Percentiles rank a stretch among this genome's conserved stretches.
These are phyloP conservation scores for Ctenoplectra terminalis DNA, from an alignment of 1,140 invertebrate genomes.

Conservation along the genomic window DNA sequence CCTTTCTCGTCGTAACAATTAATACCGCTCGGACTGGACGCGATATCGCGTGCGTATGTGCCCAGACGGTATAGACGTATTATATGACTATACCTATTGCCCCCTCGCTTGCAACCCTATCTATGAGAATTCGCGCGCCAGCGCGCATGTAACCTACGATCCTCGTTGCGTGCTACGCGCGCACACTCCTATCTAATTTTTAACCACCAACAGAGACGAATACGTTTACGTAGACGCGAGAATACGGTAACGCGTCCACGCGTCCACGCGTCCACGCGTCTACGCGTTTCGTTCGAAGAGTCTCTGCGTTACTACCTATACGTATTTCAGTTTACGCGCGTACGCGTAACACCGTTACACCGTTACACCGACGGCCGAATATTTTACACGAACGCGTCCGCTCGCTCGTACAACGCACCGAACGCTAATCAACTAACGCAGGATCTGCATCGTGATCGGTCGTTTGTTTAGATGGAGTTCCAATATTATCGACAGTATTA, in stretches of 20 bases:
- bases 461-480: slow-evolving; percentile 80
- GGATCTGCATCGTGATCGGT: slow-evolving; percentile 57
- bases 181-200: no score
- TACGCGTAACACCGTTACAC: not conserved
- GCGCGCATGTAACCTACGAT: not conserved
- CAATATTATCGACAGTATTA: slow-evolving; percentile 77
- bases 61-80: slow-evolving; percentile 33
- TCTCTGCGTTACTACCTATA: no score
- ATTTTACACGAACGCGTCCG: not conserved
- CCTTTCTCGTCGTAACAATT: slow-evolving; percentile 81
- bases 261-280: no score
- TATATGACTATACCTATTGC: slow-evolving; percentile 10
- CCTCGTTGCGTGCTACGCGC: no score
- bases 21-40: slow-evolving; percentile 75
- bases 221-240: not conserved
- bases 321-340: not conserved
- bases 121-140: slow-evolving; percentile 2
- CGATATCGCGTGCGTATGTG: slow-evolving; percentile 60
- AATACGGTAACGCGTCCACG: no score
- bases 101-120: not conserved
- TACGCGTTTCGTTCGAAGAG: no score
- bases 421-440: slow-evolving; percentile 61
- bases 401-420: slow-evolving; percentile 20
- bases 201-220: not conserved
- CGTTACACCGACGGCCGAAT: not conserved